phyloP scores from a whole-genome alignment of 2,888 invertebrate species.

The Melikaiella ostensackeni region DNA sequence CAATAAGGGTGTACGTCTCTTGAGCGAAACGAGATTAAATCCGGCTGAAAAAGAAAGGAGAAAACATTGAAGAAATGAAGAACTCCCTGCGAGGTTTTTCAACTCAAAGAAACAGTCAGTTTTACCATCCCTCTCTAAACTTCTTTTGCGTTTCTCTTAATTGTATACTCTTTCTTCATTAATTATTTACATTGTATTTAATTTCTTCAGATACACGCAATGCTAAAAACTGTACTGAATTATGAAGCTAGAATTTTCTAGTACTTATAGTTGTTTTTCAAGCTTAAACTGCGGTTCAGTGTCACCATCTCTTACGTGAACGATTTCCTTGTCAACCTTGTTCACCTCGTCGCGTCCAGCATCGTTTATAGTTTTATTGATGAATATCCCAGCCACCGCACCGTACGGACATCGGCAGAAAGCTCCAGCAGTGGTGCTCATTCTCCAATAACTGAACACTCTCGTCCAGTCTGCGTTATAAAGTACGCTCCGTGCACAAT shows the following conservation, averaged over 20 bases:
- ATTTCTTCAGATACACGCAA: not conserved
- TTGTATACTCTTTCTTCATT: no score
- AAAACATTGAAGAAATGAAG: no score
- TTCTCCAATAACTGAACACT: slow-evolving; percentile 55
- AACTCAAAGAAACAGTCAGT: no score
- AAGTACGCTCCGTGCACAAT: not conserved
- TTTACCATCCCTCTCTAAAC: no score
- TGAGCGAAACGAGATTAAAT: no score
- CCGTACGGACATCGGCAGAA: slow-evolving; percentile 23
- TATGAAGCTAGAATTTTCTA: not conserved
- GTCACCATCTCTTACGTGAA: no score
- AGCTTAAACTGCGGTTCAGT: not conserved
- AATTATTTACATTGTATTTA: no score
- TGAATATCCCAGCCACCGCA: slow-evolving; percentile 60
- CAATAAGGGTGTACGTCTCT: no score
- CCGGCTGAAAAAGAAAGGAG: no score
- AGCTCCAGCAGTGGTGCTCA: slow-evolving; percentile 53
- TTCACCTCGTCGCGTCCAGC: slow-evolving; percentile 10
- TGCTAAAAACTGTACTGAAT: not conserved
- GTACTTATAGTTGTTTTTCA: not conserved
- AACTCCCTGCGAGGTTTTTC: no score
- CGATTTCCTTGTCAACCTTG: not conserved
- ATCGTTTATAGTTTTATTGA: slow-evolving; percentile 65
- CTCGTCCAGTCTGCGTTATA: slow-evolving; percentile 38
- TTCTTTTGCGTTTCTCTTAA: no score